Conservation (phyloP, 2,113 vertebrate genomes). For the Cervus canadensis region DNA sequence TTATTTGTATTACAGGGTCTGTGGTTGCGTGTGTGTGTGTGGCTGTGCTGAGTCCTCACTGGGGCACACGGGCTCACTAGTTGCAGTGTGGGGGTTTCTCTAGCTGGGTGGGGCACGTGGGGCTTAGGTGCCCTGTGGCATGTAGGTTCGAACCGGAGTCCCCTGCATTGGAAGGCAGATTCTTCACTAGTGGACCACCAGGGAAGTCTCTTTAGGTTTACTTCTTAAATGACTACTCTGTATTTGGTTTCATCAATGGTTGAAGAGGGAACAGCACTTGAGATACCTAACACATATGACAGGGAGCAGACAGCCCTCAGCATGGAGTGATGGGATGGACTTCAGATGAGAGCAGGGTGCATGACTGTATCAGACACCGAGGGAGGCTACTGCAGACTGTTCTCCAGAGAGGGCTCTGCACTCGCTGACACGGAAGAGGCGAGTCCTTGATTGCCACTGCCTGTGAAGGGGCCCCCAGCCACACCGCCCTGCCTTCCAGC, state of each 20-base stretch:
- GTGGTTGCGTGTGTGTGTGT: not conserved
- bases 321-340: not conserved
- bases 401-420: not conserved
- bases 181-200: not conserved
- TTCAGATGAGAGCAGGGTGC: not conserved
- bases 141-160: not conserved
- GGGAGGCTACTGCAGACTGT: not conserved
- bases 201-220: not conserved
- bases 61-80: not conserved
- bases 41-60: not conserved
- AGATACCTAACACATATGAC: too few species aligned
- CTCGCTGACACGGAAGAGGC: not conserved
- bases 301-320: not conserved
- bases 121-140: not conserved
- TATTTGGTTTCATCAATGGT: not conserved
- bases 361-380: rapidly evolving
- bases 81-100: not conserved
- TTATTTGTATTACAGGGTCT: not conserved
- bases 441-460: not conserved
- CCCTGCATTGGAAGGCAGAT: not conserved
- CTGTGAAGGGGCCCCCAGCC: not conserved
- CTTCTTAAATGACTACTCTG: not conserved
- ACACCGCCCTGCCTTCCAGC: rapidly evolving
- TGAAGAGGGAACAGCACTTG: not conserved
- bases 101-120: rapidly evolving